These are phyloP conservation scores for Octonoba sinensis DNA, from an alignment of 2,888 invertebrate genomes.

Conservation along the genomic window DNA sequence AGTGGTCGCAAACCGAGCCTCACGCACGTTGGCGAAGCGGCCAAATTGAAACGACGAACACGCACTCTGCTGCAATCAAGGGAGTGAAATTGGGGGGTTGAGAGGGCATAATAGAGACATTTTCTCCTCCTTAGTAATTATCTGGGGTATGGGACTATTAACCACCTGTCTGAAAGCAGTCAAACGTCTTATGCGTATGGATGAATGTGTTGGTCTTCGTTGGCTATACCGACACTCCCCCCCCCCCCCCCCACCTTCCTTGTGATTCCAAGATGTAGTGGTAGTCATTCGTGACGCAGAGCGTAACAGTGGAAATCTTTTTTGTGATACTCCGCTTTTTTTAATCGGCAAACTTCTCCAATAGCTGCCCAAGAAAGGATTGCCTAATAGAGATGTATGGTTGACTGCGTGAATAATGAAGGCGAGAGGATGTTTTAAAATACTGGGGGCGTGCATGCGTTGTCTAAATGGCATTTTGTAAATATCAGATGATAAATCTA, in stretches of 20 bases:
- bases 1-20: neutral
- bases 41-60: slow-evolving; percentile 20
- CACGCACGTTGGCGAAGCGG: slow-evolving; percentile 9
- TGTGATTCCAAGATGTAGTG: slow-evolving; percentile 10
- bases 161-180: slow-evolving; percentile 29
- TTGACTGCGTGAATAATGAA: too few relatives aligned
- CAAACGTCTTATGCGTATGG: slow-evolving; percentile 27
- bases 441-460: too few relatives aligned
- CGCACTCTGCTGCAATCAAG: slow-evolving; percentile 26
- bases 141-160: slow-evolving; percentile 30
- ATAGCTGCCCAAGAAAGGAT: too few relatives aligned
- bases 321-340: too few relatives aligned
- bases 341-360: too few relatives aligned
- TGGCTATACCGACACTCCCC: neutral
- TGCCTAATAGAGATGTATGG: too few relatives aligned
- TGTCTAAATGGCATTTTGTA: too few relatives aligned
- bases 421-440: too few relatives aligned
- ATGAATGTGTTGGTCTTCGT: slow-evolving; percentile 19
- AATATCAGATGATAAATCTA: too few relatives aligned
- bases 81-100: slow-evolving; percentile 19
- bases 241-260: neutral
- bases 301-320: neutral
- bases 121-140: slow-evolving; percentile 41
- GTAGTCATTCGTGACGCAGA: slow-evolving; percentile 8
- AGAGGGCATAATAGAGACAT: slow-evolving; percentile 28